Conservation (phyloP, 2,888 invertebrate genomes). For the Drosophila anomelani region DNA sequence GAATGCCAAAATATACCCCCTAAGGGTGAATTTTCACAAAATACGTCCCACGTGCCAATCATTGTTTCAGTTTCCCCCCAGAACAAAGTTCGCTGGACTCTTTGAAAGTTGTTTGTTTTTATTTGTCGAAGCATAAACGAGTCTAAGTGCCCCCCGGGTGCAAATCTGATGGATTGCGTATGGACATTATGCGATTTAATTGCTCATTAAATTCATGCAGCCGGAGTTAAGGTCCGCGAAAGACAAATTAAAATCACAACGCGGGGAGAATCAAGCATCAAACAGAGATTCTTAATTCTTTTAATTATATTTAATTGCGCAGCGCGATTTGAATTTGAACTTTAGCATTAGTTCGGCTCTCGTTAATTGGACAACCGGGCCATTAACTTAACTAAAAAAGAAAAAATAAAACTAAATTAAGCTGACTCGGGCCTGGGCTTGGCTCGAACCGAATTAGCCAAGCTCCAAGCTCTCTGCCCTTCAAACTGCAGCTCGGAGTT, state of each 20-base stretch:
- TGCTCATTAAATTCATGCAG: conserved; percentile 48
- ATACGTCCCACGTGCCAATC: conserved; percentile 11
- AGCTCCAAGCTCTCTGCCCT: conserved; percentile 25
- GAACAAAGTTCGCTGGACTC: conserved; percentile 24
- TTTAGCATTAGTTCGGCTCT: conserved; percentile 52
- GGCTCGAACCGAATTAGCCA: conserved; percentile 17
- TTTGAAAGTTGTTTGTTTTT: conserved; percentile 35
- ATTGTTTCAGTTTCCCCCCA: neutral
- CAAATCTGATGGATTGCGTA: conserved; percentile 19
- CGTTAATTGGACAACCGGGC: conserved; percentile 60
- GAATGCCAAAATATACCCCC: neutral
- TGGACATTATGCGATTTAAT: conserved; percentile 48
- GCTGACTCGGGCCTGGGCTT: conserved; percentile 15
- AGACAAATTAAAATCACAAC: conserved; percentile 33
- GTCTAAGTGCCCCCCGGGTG: conserved; percentile 28
- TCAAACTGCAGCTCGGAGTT: conserved; percentile 13
- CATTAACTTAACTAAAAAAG: conserved; percentile 12
- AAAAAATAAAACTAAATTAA: conserved; percentile 15
- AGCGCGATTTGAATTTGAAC: conserved; percentile 51
- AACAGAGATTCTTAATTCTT: conserved; percentile 40
- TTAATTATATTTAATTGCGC: conserved; percentile 62
- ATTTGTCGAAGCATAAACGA: conserved; percentile 18
- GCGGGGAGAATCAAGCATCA: neutral
- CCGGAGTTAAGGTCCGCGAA: conserved; percentile 6
- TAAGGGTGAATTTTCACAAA: neutral